Evolutionary conservation across 2,888 invertebrate genomes (phyloP), one percentile per base, ranked within the genome.

Genomic region (Colletes collaris): DNA sequence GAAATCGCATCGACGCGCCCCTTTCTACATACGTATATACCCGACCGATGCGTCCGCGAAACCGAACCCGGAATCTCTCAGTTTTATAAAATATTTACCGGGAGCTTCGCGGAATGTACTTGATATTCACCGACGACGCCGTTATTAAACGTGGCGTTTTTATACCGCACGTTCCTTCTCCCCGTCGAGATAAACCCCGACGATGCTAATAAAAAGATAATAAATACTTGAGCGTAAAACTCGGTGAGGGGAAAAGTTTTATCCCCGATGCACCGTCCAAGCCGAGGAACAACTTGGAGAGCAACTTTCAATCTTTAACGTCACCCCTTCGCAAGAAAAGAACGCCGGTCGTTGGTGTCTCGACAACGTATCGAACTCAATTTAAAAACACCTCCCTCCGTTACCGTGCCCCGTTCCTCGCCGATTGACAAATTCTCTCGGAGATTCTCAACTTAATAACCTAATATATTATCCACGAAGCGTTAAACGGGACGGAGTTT

Each of bases 201-300:
- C 72, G 72, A 66, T 69, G 72, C 67, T 67, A 78, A 78, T 73
- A 83, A 76, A 78, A 67, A 78, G 81, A 81, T 81, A 83, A 83
- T 78, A 81, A 83, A 83, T 78, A 83, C 74, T 78, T 73, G 35
- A 78, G 75, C 72, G 68, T 56, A 62, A 81, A 81, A 71, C 68
- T 81, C 73, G 67, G 58, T 46, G 69, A 55, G 52, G 55, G 64
- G 56, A 73, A 81, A 73, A 37, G 68, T 70, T 75, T 62, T 68
- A 53, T 37, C 65, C 27, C 6, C 37, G 27, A 49, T 27, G 52
- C 50, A 55, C 7, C 49, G 44, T 8, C 27, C 50, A 52, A 64
- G 46, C 37, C 44, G 27, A 75, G 62, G 71, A 27, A 53, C 59
- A 37, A 35, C 27, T 44, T 58, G 11, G 16, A 67, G 66, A 13